Base-by-base conservation (phyloP, 2,888 invertebrate species). In the Schrankia costaestrigalis region DNA sequence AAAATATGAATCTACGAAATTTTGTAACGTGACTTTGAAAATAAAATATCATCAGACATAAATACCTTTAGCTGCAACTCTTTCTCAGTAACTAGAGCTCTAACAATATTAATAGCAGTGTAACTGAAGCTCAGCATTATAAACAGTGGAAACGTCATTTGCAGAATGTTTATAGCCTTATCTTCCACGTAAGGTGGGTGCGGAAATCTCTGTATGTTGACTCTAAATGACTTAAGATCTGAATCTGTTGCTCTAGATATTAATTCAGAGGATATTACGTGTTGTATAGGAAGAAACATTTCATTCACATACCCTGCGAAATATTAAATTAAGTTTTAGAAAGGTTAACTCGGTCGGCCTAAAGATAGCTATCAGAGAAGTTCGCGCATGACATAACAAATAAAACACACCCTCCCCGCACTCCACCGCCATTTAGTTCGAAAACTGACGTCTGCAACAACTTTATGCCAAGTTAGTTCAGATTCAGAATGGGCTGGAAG, bases 41-140 rank as follows among this genome's bases (percentile, higher is more conserved):
- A n/a, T n/a, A n/a, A n/a, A n/a, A n/a, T n/a, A n/a, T n/a, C n/a
- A n/a, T n/a, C n/a, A n/a, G n/a, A n/a, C n/a, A n/a, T n/a, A n/a
- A n/a, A n/a, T 17, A 17, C 17, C 17, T 17, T 17, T 7, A 17
- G 7, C 17, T 17, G 17, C 17, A 17, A 5, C 17, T 17, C 17
- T 17, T 95, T 95, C 74, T 95, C 95, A 17, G 91, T 85, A 0
- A 93, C 91, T 15, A 95, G 88, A 26, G 90, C 91, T 75, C 94
- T 93, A 1, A 93, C 92, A 15, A 93, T 93, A 60, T 93, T 94
- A 10, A 94, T 91, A 31, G 93, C 92, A 0, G 93, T 92, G 68
- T 95, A 94, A 32, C 94, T 92, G 63, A 94, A 96, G 64, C 94
- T 94, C 8, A 96, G 81, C 78, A 95, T 86, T 12, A 97, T 84